A percentile compares a stretch with the other conserved stretches of the same genome.
phyloP scores from a whole-genome alignment of 2,113 vertebrate species.

The Elanus axillaris region DNA sequence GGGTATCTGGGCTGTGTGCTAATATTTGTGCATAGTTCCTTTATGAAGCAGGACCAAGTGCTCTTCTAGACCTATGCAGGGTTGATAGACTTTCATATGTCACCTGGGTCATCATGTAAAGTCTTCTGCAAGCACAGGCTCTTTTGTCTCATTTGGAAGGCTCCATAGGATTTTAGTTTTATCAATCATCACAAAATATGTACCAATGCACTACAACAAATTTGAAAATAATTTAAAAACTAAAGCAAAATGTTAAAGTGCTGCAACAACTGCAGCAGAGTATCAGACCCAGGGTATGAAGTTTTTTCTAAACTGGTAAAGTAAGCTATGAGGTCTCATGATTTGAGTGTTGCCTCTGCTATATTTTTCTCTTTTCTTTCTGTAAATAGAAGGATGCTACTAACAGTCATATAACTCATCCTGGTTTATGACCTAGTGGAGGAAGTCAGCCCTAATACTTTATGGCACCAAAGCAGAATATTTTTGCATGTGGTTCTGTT shows the following conservation, averaged over 20 bases:
- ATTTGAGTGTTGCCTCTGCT: background rate
- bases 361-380: background rate
- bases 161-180: background rate
- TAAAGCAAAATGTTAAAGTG: background rate
- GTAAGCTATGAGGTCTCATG: background rate
- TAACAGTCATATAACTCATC: constrained; percentile 14
- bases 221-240: background rate
- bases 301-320: background rate
- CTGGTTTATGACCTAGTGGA: background rate
- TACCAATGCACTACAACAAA: background rate
- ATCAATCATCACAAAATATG: background rate
- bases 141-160: background rate
- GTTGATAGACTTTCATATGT: background rate
- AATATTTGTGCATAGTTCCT: background rate
- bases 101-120: background rate
- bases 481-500: background rate
- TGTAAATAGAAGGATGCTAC: background rate
- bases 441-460: background rate
- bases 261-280: background rate
- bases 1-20: background rate
- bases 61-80: background rate
- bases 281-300: background rate
- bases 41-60: background rate
- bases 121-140: background rate
- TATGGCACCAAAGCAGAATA: background rate